phyloP scores from a whole-genome alignment of 2,888 invertebrate genomes.

The Sisyra terminalis region DNA sequence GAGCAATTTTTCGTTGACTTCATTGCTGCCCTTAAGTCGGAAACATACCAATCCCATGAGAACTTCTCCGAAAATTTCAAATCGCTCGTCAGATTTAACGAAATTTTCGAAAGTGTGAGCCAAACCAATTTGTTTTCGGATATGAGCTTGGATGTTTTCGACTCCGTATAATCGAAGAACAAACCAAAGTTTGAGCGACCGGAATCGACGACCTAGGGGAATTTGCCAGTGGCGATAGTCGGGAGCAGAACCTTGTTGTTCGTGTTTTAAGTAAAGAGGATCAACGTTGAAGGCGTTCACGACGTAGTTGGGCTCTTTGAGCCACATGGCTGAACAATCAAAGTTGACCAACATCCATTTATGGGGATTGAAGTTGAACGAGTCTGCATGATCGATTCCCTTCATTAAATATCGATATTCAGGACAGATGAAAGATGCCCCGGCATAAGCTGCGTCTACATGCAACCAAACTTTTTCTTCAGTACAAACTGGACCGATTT shows the following conservation, averaged over 20 bases:
- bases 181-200: slow-evolving; percentile 90
- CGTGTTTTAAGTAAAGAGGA: slow-evolving; percentile 90
- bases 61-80: slow-evolving; percentile 80
- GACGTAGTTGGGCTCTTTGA: slow-evolving; percentile 74
- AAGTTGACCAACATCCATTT: slow-evolving; percentile 99
- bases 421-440: slow-evolving; percentile 90
- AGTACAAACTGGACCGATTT: slow-evolving; percentile 80
- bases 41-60: slow-evolving; percentile 95
- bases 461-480: slow-evolving; percentile 73
- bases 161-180: slow-evolving; percentile 80
- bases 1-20: slow-evolving; percentile 62
- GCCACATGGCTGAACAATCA: slow-evolving; percentile 97
- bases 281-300: slow-evolving; percentile 95
- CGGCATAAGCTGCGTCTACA: slow-evolving; percentile 95
- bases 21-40: slow-evolving; percentile 73
- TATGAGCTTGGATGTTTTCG: slow-evolving; percentile 71
- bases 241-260: slow-evolving; percentile 74
- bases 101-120: slow-evolving; percentile 78
- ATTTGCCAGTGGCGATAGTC: slow-evolving; percentile 98
- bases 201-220: slow-evolving; percentile 81
- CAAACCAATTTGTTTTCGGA: slow-evolving; percentile 68
- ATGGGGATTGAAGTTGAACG: slow-evolving; percentile 97
- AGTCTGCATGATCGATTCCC: slow-evolving; percentile 79
- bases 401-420: slow-evolving; percentile 85
- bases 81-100: slow-evolving; percentile 59